Conservation (phyloP, 2,113 vertebrate species). For the Callipepla californica region DNA sequence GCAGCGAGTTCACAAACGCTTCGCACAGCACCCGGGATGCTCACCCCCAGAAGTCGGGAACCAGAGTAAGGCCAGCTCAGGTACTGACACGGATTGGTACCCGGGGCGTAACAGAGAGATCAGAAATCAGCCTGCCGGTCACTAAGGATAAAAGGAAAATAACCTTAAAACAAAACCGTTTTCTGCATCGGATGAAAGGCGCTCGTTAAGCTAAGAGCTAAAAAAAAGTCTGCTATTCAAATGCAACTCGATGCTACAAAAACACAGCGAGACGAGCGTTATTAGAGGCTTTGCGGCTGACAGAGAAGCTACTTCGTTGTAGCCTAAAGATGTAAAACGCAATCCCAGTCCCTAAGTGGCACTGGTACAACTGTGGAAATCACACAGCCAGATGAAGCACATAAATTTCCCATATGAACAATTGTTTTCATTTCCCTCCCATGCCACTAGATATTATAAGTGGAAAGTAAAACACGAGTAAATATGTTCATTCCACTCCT, state of each 20-base stretch:
- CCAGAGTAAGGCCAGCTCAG: neutral
- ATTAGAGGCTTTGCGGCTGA: constrained; percentile 75
- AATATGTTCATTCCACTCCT: constrained; percentile 82
- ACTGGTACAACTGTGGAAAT: constrained; percentile 86
- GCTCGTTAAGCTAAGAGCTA: constrained; percentile 34
- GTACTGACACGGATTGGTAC: neutral
- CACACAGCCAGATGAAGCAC: constrained; percentile 92
- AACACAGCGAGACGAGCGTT: constrained; percentile 32
- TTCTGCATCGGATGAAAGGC: constrained; percentile 3
- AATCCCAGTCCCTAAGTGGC: constrained; percentile 88
- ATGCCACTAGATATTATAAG: constrained; percentile 82
- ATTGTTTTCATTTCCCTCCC: constrained; percentile 86
- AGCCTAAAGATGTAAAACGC: constrained; percentile 86
- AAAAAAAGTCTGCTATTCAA: constrained; percentile 50
- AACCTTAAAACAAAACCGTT: neutral
- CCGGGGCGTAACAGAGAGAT: neutral
- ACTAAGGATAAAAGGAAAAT: neutral
- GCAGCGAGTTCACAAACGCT: neutral
- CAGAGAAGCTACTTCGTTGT: constrained; percentile 85
- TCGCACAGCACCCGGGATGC: neutral
- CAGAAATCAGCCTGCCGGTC: neutral
- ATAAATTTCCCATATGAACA: constrained; percentile 94
- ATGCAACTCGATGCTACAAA: constrained; percentile 39
- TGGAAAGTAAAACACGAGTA: constrained; percentile 84
- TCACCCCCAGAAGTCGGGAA: neutral